phyloP scores from a whole-genome alignment of 2,888 invertebrate genomes.

The Apocheima hispidaria region DNA sequence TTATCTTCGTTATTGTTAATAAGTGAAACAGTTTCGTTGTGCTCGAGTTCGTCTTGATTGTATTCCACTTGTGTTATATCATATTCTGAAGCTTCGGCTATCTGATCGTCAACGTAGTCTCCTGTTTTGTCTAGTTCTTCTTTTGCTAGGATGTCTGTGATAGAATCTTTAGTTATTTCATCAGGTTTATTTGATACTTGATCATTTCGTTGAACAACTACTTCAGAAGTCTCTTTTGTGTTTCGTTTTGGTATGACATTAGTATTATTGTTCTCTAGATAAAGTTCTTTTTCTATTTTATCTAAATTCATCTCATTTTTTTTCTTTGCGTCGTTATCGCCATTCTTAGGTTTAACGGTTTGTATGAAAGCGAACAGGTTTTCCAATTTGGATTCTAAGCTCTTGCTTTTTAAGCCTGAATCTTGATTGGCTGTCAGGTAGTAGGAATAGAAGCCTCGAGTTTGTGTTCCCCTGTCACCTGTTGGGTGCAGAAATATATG shows the following conservation, averaged over 20 bases:
- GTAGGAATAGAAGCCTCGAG: slow-evolving; percentile 57
- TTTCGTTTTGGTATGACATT: neutral
- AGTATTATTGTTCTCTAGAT: neutral
- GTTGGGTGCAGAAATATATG: slow-evolving; percentile 41
- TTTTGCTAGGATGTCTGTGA: slow-evolving; percentile 11
- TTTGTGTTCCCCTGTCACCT: slow-evolving; percentile 57
- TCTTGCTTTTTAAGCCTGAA: slow-evolving; percentile 29
- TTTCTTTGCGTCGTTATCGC: slow-evolving; percentile 8
- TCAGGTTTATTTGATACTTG: neutral
- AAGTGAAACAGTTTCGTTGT: slow-evolving; percentile 22
- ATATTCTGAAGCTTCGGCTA: slow-evolving; percentile 36
- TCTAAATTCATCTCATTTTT: slow-evolving; percentile 2
- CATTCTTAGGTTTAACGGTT: slow-evolving; percentile 27
- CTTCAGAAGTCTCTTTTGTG: neutral
- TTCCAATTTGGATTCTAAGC: slow-evolving; percentile 36
- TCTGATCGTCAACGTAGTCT: slow-evolving; percentile 34
- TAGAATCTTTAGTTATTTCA: neutral
- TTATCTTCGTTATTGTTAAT: slow-evolving; percentile 10
- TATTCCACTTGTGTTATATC: slow-evolving; percentile 13
- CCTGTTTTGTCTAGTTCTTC: slow-evolving; percentile 2
- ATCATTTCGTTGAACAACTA: neutral
- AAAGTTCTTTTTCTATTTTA: neutral
- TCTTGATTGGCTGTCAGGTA: slow-evolving; percentile 45
- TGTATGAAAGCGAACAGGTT: slow-evolving; percentile 39
- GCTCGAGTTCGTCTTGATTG: slow-evolving; percentile 13